phyloP scores from a whole-genome alignment of 2,113 vertebrate species.

The Platichthys flesus region DNA sequence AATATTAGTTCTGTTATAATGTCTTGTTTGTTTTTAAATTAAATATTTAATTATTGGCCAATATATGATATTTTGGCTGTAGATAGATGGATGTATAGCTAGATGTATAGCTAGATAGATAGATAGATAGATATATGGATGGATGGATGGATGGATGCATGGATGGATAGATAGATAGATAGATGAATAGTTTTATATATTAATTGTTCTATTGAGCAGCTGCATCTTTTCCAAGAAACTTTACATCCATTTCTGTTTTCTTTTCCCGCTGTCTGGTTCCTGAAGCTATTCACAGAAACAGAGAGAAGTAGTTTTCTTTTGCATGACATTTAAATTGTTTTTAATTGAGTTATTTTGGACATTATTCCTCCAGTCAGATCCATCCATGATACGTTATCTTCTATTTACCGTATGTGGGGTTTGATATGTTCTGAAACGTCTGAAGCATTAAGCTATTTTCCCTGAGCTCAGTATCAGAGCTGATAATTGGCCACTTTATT shows the following conservation, averaged over 20 bases:
- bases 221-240: too few relatives aligned
- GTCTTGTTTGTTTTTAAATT: not conserved
- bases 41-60: too few relatives aligned
- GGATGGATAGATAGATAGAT: too few relatives aligned
- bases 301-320: not conserved
- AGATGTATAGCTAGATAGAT: too few relatives aligned
- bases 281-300: not conserved
- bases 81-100: too few relatives aligned
- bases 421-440: constrained; percentile 4
- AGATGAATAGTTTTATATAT: too few relatives aligned
- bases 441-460: constrained; percentile 28
- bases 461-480: constrained; percentile 30
- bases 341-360: not conserved
- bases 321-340: not conserved
- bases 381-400: not conserved
- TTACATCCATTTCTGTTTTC: too few relatives aligned
- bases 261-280: too few relatives aligned
- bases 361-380: not conserved
- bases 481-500: constrained; percentile 57
- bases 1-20: not conserved
- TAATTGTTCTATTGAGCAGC: too few relatives aligned
- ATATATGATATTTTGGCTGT: not conserved
- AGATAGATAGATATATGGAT: too few relatives aligned
- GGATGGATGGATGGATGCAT: too few relatives aligned
- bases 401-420: not conserved